Evolutionary conservation across 2,113 vertebrate species (phyloP).

Genomic region (Ceratotherium simum): DNA sequence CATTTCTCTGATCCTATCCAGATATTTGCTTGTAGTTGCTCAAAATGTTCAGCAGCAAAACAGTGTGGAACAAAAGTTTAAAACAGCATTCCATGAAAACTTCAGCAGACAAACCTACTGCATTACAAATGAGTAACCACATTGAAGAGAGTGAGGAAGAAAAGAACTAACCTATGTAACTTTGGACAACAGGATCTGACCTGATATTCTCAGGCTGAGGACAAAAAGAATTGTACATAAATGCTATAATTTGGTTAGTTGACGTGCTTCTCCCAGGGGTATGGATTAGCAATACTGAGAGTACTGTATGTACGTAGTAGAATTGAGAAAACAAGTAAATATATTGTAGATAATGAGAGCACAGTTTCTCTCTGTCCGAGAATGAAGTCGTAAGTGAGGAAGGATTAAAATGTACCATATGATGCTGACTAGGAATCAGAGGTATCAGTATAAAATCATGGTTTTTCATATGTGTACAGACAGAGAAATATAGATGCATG

Average conservation of each 20-base stretch:
- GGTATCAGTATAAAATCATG: background rate
- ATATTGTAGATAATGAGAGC: background rate
- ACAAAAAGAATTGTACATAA: background rate
- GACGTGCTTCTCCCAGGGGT: background rate
- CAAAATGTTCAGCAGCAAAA: background rate
- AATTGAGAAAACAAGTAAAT: background rate
- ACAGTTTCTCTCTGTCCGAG: background rate
- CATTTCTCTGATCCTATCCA: background rate
- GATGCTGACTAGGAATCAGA: background rate
- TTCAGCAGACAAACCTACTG: background rate
- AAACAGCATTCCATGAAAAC: background rate
- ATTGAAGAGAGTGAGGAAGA: background rate
- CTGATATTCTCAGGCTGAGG: background rate
- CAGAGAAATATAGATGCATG: background rate
- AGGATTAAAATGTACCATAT: background rate
- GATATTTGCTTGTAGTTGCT: background rate
- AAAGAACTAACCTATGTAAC: background rate
- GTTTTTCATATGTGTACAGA: background rate
- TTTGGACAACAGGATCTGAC: background rate
- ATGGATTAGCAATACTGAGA: background rate
- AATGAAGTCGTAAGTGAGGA: background rate
- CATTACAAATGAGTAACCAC: background rate
- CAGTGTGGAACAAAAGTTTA: background rate
- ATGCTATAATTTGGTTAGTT: background rate
- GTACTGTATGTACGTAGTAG: background rate